A percentile compares a stretch with the other conserved stretches of the same genome.
phyloP scores from a whole-genome alignment of 2,797 vertebrate species.

The Lagorchestes hirsutus region DNA sequence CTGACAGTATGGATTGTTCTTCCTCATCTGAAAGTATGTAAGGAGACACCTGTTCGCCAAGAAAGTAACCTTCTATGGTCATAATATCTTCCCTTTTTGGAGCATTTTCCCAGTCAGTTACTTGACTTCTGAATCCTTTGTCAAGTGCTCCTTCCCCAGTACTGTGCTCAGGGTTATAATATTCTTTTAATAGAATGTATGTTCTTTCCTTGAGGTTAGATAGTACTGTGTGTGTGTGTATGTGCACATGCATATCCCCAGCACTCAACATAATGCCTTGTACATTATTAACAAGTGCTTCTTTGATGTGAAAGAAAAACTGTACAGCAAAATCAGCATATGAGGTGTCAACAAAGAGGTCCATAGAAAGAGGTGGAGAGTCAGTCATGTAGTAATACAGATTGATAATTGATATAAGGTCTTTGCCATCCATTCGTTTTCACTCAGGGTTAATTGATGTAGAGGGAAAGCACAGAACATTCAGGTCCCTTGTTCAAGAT shows the following conservation, averaged over 20 bases:
- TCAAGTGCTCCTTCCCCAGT: too few species aligned
- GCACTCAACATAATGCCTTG: background rate
- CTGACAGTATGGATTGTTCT: too few species aligned
- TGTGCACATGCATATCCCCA: background rate
- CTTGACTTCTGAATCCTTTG: too few species aligned
- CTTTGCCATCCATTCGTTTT: background rate
- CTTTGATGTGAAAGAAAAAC: background rate
- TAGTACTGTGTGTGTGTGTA: background rate
- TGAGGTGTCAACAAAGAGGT: background rate
- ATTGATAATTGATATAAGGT: background rate
- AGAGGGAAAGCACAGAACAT: too few species aligned
- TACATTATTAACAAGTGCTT: background rate
- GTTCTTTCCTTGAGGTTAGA: background rate
- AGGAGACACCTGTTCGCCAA: too few species aligned
- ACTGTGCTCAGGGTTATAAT: too few species aligned
- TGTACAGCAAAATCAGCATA: background rate
- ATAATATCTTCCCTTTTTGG: too few species aligned
- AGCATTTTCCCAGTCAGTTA: too few species aligned
- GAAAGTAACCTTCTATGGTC: too few species aligned
- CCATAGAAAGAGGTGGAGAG: background rate
- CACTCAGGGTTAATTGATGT: background rate
- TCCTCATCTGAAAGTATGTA: too few species aligned
- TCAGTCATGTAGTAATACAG: background rate
- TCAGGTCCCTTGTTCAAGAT: background rate
- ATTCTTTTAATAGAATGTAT: background rate